Evolutionary conservation across 2,113 vertebrate genomes (phyloP).

Genomic region (Heterotis niloticus): DNA sequence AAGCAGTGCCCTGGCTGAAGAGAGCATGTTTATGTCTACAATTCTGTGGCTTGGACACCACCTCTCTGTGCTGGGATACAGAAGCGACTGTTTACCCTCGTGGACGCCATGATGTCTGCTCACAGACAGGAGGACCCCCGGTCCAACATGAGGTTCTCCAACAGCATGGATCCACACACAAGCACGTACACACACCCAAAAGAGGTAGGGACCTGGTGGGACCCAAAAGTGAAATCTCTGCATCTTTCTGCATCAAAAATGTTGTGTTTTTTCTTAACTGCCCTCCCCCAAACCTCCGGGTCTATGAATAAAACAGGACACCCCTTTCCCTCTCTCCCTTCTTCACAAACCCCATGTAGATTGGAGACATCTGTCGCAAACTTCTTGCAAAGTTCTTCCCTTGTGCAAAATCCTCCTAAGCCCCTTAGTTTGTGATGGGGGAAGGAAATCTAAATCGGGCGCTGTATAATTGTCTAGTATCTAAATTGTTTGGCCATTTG

Average conservation of each 20-base stretch:
- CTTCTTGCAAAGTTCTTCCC: slow-evolving; percentile 36
- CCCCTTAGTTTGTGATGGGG: slow-evolving; percentile 24
- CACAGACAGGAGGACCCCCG: slow-evolving; percentile 53
- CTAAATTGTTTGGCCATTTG: slow-evolving; percentile 41
- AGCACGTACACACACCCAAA: slow-evolving; percentile 38
- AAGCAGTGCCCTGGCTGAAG: slow-evolving; percentile 57
- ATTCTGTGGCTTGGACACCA: slow-evolving; percentile 50
- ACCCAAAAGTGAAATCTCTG: slow-evolving; percentile 49
- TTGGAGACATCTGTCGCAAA: slow-evolving; percentile 39
- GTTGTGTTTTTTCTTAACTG: slow-evolving; percentile 59
- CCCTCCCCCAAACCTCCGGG: slow-evolving; percentile 49
- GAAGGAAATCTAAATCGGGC: slow-evolving; percentile 26
- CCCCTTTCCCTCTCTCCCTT: slow-evolving; percentile 22
- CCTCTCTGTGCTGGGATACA: slow-evolving; percentile 48
- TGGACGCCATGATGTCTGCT: slow-evolving; percentile 68
- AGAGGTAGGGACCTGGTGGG: slow-evolving; percentile 58
- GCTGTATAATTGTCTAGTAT: slow-evolving; percentile 40
- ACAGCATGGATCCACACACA: slow-evolving; percentile 44
- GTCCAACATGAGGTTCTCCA: slow-evolving; percentile 58
- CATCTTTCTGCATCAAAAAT: slow-evolving; percentile 64
- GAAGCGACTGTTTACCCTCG: slow-evolving; percentile 59
- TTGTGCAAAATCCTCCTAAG: slow-evolving; percentile 1
- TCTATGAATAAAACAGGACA: slow-evolving; percentile 50
- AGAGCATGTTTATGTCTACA: slow-evolving; percentile 57
- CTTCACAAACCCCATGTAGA: slow-evolving; percentile 12